These are phyloP conservation scores for Galleria mellonella DNA, from an alignment of 1,140 invertebrate species.

Conservation along the genomic window DNA sequence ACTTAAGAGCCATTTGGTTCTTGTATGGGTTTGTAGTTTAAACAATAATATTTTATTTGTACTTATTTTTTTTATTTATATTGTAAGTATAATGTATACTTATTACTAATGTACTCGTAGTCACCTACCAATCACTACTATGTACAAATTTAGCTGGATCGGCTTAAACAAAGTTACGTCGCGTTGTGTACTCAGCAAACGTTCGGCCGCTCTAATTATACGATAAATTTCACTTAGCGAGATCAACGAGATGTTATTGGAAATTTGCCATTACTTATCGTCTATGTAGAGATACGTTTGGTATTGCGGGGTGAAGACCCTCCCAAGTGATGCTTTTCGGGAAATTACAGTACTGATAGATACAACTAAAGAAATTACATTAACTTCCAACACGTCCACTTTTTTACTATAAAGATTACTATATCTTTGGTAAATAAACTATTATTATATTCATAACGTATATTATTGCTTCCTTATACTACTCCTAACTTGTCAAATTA, in stretches of 20 bases:
- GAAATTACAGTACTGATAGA: slow-evolving; percentile 5
- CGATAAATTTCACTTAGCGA: slow-evolving; percentile 66
- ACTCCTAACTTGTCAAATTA: too few relatives aligned
- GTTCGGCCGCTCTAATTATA: slow-evolving; percentile 56
- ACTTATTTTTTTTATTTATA: too few relatives aligned
- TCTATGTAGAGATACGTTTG: slow-evolving; percentile 6
- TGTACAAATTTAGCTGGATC: slow-evolving; percentile 13
- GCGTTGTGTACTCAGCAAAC: slow-evolving; percentile 43
- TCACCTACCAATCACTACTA: slow-evolving; percentile 1
- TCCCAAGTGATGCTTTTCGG: slow-evolving; percentile 12
- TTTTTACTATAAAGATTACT: too few relatives aligned
- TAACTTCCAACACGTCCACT: neutral
- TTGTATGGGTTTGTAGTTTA: too few relatives aligned
- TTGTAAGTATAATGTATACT: too few relatives aligned
- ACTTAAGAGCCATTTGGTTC: too few relatives aligned
- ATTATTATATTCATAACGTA: too few relatives aligned
- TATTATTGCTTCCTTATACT: too few relatives aligned
- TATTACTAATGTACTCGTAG: neutral
- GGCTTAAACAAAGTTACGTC: slow-evolving; percentile 36
- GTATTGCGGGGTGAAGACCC: slow-evolving; percentile 7
- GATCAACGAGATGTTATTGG: slow-evolving; percentile 64
- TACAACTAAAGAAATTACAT: neutral
- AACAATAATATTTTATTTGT: too few relatives aligned
- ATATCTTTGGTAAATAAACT: too few relatives aligned
- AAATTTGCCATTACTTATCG: slow-evolving; percentile 45